phyloP scores from a whole-genome alignment of 2,888 invertebrate species.

The Phymatocera aterrima region DNA sequence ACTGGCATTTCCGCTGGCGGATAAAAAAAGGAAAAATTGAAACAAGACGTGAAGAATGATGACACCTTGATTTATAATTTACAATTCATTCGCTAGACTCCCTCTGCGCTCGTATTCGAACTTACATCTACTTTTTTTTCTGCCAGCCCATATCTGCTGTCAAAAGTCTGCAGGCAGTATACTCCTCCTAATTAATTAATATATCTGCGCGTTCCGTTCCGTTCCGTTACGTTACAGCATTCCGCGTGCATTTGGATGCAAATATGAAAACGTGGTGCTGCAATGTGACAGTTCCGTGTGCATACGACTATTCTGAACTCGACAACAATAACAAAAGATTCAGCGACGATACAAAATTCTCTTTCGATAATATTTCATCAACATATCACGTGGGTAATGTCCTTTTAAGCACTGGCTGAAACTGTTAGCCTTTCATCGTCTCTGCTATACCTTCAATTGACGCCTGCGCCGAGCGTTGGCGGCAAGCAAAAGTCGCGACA shows the following conservation, averaged over 20 bases:
- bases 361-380: too few relatives aligned
- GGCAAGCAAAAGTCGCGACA: conserved; percentile 57
- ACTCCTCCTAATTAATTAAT: conserved; percentile 39
- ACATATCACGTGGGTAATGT: too few relatives aligned
- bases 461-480: conserved; percentile 64
- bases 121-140: not conserved
- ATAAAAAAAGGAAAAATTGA: conserved; percentile 1
- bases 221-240: not conserved
- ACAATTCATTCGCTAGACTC: conserved; percentile 12
- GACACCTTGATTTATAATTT: conserved; percentile 22
- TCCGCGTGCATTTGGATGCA: not conserved
- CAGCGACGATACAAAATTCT: too few relatives aligned
- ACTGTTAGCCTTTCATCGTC: not conserved
- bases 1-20: not conserved
- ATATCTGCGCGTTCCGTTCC: not conserved
- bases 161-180: not conserved
- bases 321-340: too few relatives aligned
- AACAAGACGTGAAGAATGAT: not conserved
- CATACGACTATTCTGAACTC: too few relatives aligned
- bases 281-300: too few relatives aligned
- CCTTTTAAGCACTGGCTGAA: too few relatives aligned
- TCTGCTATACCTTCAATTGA: conserved; percentile 8
- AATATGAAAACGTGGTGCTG: not conserved
- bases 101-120: not conserved
- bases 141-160: conserved; percentile 11